Conservation (phyloP, 2,113 vertebrate species). For the Myrmecobius fasciatus region DNA sequence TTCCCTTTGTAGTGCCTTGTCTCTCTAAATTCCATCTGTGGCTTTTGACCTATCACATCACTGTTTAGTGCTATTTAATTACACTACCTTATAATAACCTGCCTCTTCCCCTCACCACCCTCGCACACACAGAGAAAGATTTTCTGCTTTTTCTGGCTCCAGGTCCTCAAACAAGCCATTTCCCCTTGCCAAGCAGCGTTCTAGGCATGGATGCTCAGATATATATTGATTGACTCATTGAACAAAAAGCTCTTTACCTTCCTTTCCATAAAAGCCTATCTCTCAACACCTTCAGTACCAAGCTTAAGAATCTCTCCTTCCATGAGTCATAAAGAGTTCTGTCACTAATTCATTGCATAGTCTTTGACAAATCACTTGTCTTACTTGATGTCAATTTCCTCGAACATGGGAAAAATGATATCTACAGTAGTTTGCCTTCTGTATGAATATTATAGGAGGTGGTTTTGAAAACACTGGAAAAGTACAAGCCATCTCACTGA, state of each 20-base stretch:
- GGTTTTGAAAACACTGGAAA: background rate
- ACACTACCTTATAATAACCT: background rate
- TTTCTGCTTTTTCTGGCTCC: background rate
- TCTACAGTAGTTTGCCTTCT: background rate
- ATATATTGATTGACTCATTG: background rate
- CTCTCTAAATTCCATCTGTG: background rate
- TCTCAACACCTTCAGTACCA: background rate
- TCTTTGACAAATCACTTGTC: background rate
- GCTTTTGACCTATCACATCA: background rate
- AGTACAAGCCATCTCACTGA: background rate
- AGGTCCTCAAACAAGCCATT: background rate
- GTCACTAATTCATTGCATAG: background rate
- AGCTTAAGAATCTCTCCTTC: background rate
- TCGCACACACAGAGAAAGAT: background rate
- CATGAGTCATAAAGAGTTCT: background rate
- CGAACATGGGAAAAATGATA: background rate
- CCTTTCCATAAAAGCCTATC: background rate
- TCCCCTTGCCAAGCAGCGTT: background rate
- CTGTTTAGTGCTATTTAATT: background rate
- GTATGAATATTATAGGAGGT: background rate
- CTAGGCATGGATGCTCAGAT: background rate
- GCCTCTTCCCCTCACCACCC: too few species aligned
- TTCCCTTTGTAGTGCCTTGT: background rate
- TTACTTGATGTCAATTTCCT: background rate
- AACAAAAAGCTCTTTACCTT: background rate